These are phyloP conservation scores for Celastrina argiolus DNA, from an alignment of 2,888 invertebrate species.

Conservation along the genomic window DNA sequence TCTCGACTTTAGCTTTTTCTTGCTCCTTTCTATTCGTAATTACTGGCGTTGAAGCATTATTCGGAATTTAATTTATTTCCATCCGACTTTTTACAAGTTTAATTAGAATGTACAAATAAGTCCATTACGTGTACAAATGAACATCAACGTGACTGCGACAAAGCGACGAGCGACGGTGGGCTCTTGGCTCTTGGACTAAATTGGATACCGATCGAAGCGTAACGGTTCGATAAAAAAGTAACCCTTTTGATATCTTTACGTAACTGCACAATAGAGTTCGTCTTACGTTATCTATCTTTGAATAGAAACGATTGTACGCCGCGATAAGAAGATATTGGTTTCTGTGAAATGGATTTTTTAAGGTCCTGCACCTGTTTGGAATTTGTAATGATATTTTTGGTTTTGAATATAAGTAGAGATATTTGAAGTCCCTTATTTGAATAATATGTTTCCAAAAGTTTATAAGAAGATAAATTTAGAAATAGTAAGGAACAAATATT, in stretches of 20 bases:
- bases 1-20: background rate
- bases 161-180: slow-evolving; percentile 52
- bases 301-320: slow-evolving; percentile 30
- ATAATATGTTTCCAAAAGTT: background rate
- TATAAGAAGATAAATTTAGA: background rate
- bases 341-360: slow-evolving; percentile 16
- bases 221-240: slow-evolving; percentile 60
- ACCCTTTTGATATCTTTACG: slow-evolving; percentile 58
- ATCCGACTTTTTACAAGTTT: slow-evolving; percentile 58
- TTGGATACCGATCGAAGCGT: slow-evolving; percentile 67
- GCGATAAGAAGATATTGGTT: slow-evolving; percentile 28
- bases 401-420: background rate
- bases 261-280: slow-evolving; percentile 58
- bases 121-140: slow-evolving; percentile 57
- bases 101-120: slow-evolving; percentile 66
- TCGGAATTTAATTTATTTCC: slow-evolving; percentile 51
- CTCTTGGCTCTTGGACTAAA: slow-evolving; percentile 59
- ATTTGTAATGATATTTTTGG: slow-evolving; percentile 12
- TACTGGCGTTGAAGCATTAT: slow-evolving; percentile 3
- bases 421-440: background rate
- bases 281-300: slow-evolving; percentile 34
- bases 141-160: slow-evolving; percentile 60
- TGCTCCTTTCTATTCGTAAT: background rate
- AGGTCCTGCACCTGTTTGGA: slow-evolving; percentile 8
- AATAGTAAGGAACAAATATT: too few species aligned